Base-by-base conservation (phyloP, 2,888 invertebrate genomes). In the Stenichneumon culpator region DNA sequence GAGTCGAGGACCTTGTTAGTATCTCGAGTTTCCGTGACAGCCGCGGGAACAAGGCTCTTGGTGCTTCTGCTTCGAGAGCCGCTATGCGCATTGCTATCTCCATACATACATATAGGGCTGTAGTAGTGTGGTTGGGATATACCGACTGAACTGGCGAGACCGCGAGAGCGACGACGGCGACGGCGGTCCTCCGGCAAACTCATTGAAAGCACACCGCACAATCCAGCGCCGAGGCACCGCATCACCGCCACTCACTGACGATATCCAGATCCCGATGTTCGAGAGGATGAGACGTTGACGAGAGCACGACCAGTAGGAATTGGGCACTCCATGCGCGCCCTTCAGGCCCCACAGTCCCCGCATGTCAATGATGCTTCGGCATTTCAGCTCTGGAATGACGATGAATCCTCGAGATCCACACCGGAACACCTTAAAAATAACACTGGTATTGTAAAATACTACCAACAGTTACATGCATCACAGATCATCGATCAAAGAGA, bases 1-100 rank as follows among this genome's bases (percentile, higher is more conserved):
- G 70, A 67, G 67, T 16, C 67, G 39, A 80, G 57, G 54, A 44
- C 25, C 79, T 80, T 80, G 69, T 81, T 81, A 81, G 81, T 69
- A 74, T 74, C 69, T 81, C 50, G 74, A 81, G 81, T 81, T 81
- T 69, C 67, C 73, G 80, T 63, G 79, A 70, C 79, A 73, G 72
- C 72, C 72, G 72, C 79, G 65, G 68, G 68, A 75, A 75, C 74
- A 75, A 60, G 74, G 68, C 68, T 77, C 32, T 69, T 50, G 68
- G 68, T 36, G 60, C 74, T 75, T 65, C 79, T 79, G 65, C 57
- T 69, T 81, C 68, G 74, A 74, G 81, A 52, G 60, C 68, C 22
- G 44, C 25, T 44, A 22, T 22, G 3, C 65, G 25, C 54, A 39
- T 63, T 74, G 36, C 44, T 68, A 68, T 68, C n/a, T 68, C 39